Evolutionary conservation across 2,888 invertebrate species (phyloP).

Genomic region (Callosobruchus maculatus): DNA sequence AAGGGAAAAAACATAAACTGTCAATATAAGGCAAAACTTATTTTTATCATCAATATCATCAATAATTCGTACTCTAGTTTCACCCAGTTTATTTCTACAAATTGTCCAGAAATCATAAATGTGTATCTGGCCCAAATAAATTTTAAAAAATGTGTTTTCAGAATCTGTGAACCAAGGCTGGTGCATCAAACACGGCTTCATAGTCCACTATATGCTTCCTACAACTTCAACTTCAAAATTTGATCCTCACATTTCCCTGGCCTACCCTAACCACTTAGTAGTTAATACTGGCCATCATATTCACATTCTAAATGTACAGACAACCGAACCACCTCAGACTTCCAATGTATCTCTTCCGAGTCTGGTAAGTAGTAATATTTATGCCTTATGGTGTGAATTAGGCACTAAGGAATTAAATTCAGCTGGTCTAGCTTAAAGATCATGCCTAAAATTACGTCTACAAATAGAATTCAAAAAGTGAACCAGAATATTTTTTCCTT

Average conservation of each 20-base stretch:
- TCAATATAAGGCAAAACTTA: no score
- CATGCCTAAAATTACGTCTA: no score
- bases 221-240: conserved; percentile 75
- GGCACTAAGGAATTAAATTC: no score
- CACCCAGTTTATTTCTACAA: no score
- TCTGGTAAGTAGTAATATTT: conserved; percentile 12
- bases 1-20: no score
- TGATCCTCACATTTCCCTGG: conserved; percentile 45
- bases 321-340: conserved; percentile 35
- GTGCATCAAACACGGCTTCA: conserved; percentile 86
- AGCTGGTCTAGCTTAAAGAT: no score
- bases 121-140: no score
- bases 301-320: conserved; percentile 45
- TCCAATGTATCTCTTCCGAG: conserved; percentile 25
- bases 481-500: no score
- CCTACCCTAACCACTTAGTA: conserved; percentile 47
- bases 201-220: conserved; percentile 88
- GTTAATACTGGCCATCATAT: conserved; percentile 49
- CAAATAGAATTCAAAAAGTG: no score
- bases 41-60: no score
- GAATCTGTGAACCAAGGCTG: conserved; percentile 41
- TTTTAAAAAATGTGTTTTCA: conserved; percentile 7
- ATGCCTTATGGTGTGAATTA: neutral
- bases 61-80: no score
- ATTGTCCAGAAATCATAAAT: no score